Evolutionary conservation across 2,797 vertebrate species (phyloP), one percentile per base, ranked within the genome.

Genomic region (Melanotaenia parkinsoni): DNA sequence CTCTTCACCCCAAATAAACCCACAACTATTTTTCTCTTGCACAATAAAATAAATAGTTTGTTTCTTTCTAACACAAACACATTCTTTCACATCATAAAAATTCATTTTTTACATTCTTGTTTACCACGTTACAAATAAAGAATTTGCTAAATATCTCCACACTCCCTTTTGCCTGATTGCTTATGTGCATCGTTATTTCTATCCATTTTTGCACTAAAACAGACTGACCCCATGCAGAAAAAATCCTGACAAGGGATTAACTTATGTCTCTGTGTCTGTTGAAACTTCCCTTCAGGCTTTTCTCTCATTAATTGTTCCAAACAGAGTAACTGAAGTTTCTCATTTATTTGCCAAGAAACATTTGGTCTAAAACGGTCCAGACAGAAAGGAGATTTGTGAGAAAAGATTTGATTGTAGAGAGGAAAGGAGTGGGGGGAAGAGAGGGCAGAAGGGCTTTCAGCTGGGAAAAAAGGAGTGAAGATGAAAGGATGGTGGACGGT

Each of bases 291-390:
- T 67, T 72, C 75, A 67, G 70, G 80, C 82, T 75, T 72, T 72
- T 76, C 67, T 63, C 56, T 81, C 60, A 78, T 80, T 88, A 89
- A 88, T 86, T 86, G 81, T 80, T 87, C 60, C 72, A 86, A 89
- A 87, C 67, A 70, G 57, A 57, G 53, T 64, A 84, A 85, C 85
- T 82, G 68, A 85, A 85, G 77, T 81, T 72, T 26, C 79, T 80
- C 63, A 79, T 89, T 85, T 82, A 74, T 89, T 90, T 87, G 82
- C 74, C 26, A 30, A 28, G 68, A 77, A 68, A 87, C 76, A 38
- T 72, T 74, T 79, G 66, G 77, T 86, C 77, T 63, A 63, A 35
- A 86, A 86, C 69, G 24, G 37, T 16, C 3, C 56, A 81, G 68
- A 77, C 20, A 63, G 14, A 66, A 57, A 67, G 26, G n/a, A 67